Evolutionary conservation across 2,888 invertebrate genomes (phyloP), one percentile per base, ranked within the genome.

Genomic region (Platynereis dumerilii): DNA sequence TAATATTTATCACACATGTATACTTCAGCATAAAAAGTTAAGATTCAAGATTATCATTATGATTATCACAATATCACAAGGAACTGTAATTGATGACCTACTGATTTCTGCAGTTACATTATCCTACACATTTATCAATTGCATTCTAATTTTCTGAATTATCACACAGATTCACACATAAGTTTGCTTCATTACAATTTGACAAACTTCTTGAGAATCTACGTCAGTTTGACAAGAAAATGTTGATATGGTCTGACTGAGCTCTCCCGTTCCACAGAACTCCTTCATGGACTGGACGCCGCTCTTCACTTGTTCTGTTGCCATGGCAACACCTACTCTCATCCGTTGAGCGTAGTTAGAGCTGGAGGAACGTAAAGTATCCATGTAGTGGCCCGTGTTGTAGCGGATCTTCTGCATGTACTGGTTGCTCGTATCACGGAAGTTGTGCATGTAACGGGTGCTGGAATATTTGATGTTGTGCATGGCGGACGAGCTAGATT

Each of bases 211-310:
- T 24, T 72, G 67, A 1, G 78, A 77, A 58, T 81, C 80, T 0
- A 80, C 74, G 64, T 81, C 76, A 1, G 81, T 79, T 2, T 80
- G 77, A 7, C 81, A 73, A 0, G 82, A 80, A 0, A 80, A 69
- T 65, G 77, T 78, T 20, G 82, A 82, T 3, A 82, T 73, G 3
- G 82, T 82, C 52, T 80, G 79, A 0, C 72, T 69, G 76, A 82
- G 78, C 55, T 80, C 79, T 12, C 82, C 80, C 0, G 80, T 80
- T 17, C 81, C 80, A 65, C 82, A 82, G 24, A 82, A 75, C 68
- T 81, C 81, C 55, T 78, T 78, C 69, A 82, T 77, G 42, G 80
- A 80, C 73, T 76, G 78, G 15, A 79, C 77, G 24, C 77, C 76
- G 66, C 73, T 78, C 65, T 81, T 81, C 39, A 81, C 78, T 60